These are phyloP conservation scores for Lasiurus borealis DNA, from an alignment of 2,113 vertebrate species.

Conservation along the genomic window DNA sequence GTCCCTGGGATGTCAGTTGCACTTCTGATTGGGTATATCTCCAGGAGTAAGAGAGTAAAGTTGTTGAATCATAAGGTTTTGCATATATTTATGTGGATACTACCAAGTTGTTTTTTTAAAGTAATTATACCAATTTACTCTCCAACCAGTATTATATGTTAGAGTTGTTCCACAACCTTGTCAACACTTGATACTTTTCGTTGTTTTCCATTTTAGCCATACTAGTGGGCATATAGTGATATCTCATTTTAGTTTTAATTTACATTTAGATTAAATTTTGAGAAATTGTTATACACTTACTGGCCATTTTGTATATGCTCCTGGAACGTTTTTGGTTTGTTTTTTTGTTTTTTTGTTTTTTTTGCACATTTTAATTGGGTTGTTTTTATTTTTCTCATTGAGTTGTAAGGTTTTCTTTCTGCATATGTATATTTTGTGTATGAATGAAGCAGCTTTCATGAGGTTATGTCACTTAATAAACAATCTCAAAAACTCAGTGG, in stretches of 20 bases:
- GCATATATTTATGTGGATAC: background rate
- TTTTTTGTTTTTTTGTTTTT: background rate
- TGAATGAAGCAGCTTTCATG: background rate
- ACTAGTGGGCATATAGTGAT: background rate
- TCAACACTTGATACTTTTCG: background rate
- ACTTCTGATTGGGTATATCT: background rate
- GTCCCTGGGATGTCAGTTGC: too few relatives aligned
- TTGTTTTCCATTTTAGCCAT: constrained; percentile 6
- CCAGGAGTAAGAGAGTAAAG: background rate
- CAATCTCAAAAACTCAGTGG: background rate
- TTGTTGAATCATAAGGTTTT: background rate
- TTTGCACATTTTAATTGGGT: background rate
- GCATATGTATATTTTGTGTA: background rate
- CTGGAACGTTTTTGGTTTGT: background rate
- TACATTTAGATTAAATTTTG: constrained; percentile 24
- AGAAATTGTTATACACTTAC: background rate
- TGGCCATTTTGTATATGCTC: background rate
- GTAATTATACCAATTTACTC: background rate
- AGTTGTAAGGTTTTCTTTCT: background rate
- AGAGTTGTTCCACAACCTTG: background rate
- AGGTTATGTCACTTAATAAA: constrained; percentile 5
- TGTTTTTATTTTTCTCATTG: constrained; percentile 10
- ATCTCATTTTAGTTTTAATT: constrained; percentile 17
- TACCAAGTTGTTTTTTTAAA: constrained; percentile 34
- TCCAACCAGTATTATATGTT: background rate